Conservation (phyloP, 2,113 vertebrate genomes). For the Podarcis cretensis region DNA sequence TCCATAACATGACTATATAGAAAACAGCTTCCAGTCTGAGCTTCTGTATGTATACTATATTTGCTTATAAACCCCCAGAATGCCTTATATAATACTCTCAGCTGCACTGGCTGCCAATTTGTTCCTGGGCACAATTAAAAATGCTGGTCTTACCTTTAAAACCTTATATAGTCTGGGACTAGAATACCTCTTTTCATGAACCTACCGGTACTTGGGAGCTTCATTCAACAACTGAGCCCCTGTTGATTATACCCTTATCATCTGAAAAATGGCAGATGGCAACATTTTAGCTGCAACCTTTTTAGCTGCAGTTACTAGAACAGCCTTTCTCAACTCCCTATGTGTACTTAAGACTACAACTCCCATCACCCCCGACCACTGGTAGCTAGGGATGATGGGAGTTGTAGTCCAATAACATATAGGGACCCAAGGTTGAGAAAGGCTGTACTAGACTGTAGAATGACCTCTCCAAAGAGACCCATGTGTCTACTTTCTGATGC, state of each 20-base stretch:
- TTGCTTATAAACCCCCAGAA: too few species aligned
- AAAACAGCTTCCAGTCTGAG: too few species aligned
- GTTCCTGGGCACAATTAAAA: neutral
- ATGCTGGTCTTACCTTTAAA: neutral
- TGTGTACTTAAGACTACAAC: too few species aligned
- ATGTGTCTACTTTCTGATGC: neutral
- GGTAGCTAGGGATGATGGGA: too few species aligned
- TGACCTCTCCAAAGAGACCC: neutral
- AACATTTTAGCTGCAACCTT: neutral
- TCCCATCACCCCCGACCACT: too few species aligned
- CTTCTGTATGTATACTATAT: too few species aligned
- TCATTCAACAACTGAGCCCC: neutral
- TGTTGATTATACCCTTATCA: neutral
- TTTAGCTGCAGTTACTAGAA: too few species aligned
- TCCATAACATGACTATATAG: too few species aligned
- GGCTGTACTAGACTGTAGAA: neutral
- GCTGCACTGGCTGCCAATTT: neutral
- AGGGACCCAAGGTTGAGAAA: too few species aligned
- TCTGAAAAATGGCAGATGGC: neutral
- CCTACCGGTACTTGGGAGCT: too few species aligned
- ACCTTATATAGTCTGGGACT: neutral
- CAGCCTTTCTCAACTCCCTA: too few species aligned
- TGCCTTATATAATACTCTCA: neutral
- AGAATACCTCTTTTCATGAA: neutral
- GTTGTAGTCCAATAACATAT: too few species aligned